A percentile compares a stretch with the other conserved stretches of the same genome.
These are phyloP conservation scores for Eledona agricola DNA, from an alignment of 2,888 invertebrate genomes.

Conservation along the genomic window DNA sequence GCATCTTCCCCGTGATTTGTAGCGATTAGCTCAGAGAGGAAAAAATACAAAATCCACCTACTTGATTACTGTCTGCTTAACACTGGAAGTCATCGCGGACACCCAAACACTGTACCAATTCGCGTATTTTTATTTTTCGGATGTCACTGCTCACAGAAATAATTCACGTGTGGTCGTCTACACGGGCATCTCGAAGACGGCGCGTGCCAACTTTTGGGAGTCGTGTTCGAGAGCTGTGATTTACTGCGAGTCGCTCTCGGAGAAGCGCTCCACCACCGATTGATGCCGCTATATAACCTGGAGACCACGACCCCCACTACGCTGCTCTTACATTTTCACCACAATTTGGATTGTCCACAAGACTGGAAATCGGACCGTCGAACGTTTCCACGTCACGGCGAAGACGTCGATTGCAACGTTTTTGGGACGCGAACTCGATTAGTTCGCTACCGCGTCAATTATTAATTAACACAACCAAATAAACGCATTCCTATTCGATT, in stretches of 20 bases:
- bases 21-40: conserved; percentile 1
- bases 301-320: conserved; percentile 34
- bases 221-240: conserved; percentile 24
- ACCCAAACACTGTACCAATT: conserved; percentile 28
- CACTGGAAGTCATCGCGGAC: conserved; percentile 63
- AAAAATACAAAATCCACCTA: conserved; percentile 55
- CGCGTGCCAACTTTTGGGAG: conserved; percentile 33
- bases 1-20: no score
- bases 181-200: conserved; percentile 36
- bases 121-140: conserved; percentile 17
- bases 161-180: conserved; percentile 40
- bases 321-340: conserved; percentile 43
- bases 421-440: no score
- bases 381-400: no score
- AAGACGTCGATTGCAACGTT: no score
- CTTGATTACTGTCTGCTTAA: conserved; percentile 67
- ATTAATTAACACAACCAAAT: no score
- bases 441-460: no score
- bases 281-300: conserved; percentile 40
- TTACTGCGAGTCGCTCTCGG: conserved; percentile 37
- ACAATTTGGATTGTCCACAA: conserved; percentile 39
- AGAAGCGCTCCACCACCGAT: conserved; percentile 41
- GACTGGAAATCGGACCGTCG: no score
- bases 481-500: no score
- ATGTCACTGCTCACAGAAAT: conserved; percentile 31